A percentile compares a stretch with the other conserved stretches of the same genome.
phyloP scores from a whole-genome alignment of 2,797 vertebrate species.

The Phoeniculus purpureus region DNA sequence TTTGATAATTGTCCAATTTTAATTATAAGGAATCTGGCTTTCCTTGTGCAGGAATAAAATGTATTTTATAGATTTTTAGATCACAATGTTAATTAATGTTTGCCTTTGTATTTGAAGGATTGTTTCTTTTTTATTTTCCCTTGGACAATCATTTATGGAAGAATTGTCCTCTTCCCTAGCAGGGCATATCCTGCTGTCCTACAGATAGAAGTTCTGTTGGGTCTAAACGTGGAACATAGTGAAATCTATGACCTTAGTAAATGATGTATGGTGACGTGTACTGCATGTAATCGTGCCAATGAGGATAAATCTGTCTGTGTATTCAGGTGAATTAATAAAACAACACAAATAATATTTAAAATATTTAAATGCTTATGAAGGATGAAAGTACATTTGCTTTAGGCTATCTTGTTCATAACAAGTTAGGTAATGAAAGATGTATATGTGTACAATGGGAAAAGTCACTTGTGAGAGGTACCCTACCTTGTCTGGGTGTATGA shows the following conservation, averaged over 20 bases:
- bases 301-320: not conserved
- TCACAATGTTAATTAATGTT: not conserved
- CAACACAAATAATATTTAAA: not conserved
- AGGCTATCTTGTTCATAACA: not conserved
- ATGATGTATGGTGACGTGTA: not conserved
- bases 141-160: not conserved
- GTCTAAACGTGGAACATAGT: not conserved
- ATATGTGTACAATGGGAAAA: not conserved
- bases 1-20: not conserved
- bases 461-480: rapidly evolving
- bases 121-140: not conserved
- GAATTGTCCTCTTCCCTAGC: not conserved
- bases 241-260: not conserved
- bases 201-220: not conserved
- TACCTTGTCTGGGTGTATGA: not conserved
- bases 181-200: not conserved
- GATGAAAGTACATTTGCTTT: not conserved
- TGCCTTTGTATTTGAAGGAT: not conserved
- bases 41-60: not conserved
- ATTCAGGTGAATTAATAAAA: not conserved
- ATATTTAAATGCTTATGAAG: not conserved
- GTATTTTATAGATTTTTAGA: not conserved
- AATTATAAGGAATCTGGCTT: not conserved
- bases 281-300: not conserved
- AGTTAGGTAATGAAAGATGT: not conserved